Percentiles rank a stretch among this genome's conserved stretches.
phyloP scores from a whole-genome alignment of 2,797 vertebrate genomes.

The Huso huso region DNA sequence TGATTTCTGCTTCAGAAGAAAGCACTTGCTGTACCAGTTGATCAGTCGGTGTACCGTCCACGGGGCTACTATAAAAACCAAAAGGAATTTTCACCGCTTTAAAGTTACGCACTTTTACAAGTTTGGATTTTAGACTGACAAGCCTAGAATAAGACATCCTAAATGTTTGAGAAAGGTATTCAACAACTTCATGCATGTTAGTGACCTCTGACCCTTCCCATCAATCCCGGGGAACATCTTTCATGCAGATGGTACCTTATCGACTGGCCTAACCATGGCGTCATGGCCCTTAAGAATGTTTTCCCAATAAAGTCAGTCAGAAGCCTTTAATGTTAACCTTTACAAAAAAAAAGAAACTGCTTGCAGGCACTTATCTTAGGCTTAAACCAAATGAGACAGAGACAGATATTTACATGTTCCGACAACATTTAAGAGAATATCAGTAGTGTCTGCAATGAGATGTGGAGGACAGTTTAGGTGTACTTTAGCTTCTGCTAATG shows the following conservation, averaged over 20 bases:
- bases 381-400: background rate
- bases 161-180: conserved; percentile 24
- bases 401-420: too few relatives aligned
- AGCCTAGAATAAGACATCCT: conserved; percentile 36
- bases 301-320: background rate
- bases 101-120: conserved; percentile 1
- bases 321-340: conserved; percentile 10
- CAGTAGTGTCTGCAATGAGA: too few relatives aligned
- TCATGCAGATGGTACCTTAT: conserved; percentile 32
- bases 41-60: background rate
- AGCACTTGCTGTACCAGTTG: conserved; percentile 7
- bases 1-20: conserved; percentile 2
- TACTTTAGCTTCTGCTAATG: too few relatives aligned
- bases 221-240: conserved; percentile 27
- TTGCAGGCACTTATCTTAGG: background rate
- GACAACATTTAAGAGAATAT: too few relatives aligned
- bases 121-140: conserved; percentile 27
- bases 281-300: conserved; percentile 5
- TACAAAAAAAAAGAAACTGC: background rate
- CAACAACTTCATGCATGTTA: conserved; percentile 29
- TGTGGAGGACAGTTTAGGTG: too few relatives aligned
- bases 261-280: background rate
- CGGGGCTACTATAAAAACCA: conserved; percentile 4
- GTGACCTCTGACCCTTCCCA: conserved; percentile 17
- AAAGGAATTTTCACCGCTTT: background rate